Evolutionary conservation across 2,888 invertebrate genomes (phyloP).

Genomic region (Leucania comma): DNA sequence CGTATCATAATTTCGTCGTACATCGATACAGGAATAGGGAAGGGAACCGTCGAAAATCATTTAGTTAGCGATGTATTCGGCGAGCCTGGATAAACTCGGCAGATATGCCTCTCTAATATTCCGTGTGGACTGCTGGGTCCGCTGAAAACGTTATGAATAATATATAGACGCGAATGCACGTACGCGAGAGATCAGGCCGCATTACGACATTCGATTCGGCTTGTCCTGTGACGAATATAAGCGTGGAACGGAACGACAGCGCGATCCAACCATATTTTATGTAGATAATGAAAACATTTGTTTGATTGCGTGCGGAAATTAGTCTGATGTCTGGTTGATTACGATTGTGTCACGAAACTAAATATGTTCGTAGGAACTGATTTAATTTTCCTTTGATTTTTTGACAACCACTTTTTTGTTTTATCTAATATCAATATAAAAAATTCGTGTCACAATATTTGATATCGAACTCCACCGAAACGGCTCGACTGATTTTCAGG

Average conservation of each 20-base stretch:
- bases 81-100: conserved; percentile 80
- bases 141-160: conserved; percentile 89
- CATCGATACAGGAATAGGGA: conserved; percentile 60
- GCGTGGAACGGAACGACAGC: conserved; percentile 65
- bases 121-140: conserved; percentile 84
- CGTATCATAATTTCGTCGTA: conserved; percentile 64
- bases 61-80: conserved; percentile 86
- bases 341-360: neutral
- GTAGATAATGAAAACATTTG: conserved; percentile 39
- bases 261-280: conserved; percentile 47
- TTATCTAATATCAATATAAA: too few species aligned
- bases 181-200: conserved; percentile 76
- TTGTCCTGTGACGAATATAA: conserved; percentile 75
- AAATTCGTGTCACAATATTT: too few species aligned
- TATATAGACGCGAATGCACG: conserved; percentile 80
- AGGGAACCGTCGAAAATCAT: conserved; percentile 80
- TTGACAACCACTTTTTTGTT: neutral
- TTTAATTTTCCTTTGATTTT: too few species aligned
- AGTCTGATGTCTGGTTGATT: neutral
- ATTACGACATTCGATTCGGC: conserved; percentile 62
- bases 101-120: conserved; percentile 87
- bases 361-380: too few species aligned
- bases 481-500: too few species aligned
- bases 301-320: conserved; percentile 9
- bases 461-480: too few species aligned